Percentiles rank a stretch among this genome's conserved stretches.
Conservation (phyloP, 2,113 vertebrate genomes). For the Gadus macrocephalus region DNA sequence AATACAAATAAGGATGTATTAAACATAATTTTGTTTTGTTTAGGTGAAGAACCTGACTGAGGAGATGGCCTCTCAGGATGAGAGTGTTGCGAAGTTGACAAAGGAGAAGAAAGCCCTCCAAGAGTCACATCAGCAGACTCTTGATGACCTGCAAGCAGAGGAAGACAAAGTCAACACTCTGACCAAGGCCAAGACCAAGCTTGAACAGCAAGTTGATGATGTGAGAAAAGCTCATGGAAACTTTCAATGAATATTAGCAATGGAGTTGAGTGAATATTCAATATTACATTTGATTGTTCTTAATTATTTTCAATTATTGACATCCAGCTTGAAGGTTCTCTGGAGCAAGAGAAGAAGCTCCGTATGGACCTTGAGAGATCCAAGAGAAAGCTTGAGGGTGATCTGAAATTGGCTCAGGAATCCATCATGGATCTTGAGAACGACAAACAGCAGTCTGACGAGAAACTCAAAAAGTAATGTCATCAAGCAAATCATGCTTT, state of each 20-base stretch:
- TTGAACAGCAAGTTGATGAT: constrained; percentile 54
- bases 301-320: too few relatives aligned
- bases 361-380: constrained; percentile 61
- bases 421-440: too few relatives aligned
- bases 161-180: constrained; percentile 40
- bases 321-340: too few relatives aligned
- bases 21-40: background rate
- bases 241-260: too few relatives aligned
- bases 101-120: constrained; percentile 76
- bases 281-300: too few relatives aligned
- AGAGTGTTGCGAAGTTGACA: constrained; percentile 66
- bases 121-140: constrained; percentile 70
- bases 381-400: constrained; percentile 56
- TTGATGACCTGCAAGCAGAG: constrained; percentile 71
- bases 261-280: too few relatives aligned
- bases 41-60: constrained; percentile 48
- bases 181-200: constrained; percentile 3
- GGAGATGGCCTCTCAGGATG: constrained; percentile 64
- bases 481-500: too few relatives aligned
- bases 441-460: too few relatives aligned
- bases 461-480: too few relatives aligned
- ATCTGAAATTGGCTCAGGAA: constrained; percentile 63
- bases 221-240: constrained; percentile 10
- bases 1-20: too few relatives aligned
- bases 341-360: constrained; percentile 51